Evolutionary conservation across 2,113 vertebrate genomes (phyloP), one percentile per base, ranked within the genome.

Genomic region (Channa maculata): DNA sequence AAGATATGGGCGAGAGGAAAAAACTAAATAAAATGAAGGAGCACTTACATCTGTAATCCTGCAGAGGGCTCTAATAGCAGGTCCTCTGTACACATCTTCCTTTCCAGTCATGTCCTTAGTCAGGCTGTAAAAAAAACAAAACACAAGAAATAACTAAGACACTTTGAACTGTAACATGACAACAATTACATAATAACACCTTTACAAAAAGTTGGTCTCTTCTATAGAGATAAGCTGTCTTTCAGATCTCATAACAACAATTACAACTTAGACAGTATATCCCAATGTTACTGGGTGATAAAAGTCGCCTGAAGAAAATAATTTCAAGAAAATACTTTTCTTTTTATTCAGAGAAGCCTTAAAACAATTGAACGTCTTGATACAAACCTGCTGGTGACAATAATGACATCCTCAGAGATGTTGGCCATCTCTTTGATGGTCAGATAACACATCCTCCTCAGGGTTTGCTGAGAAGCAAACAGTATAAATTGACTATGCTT

Each of bases 61-160:
- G 94, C 98, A 99, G 49, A 99, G 96, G 0, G 98, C 98, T 91
- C 98, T 91, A 88, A 99, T 98, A 52, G 98, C 98, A 0, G 98
- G 98, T 57, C 97, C 98, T 77, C 98, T 85, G 87, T 99, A 99
- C 0, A 98, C 95, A 8, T 99, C 98, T 63, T 99, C 98, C 88
- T 99, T 99, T 10, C 98, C 98, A 0, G 98, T 99, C 98, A 99
- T 99, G 92, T 99, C 98, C 86, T 99, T 99, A 77, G 98, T 99
- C 85, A 99, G 83, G 82, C 98, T 99, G 67, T 12, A 74, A 60
- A 82, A 71, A 3, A 70, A 0, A 24, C 78, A 33, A 60, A 1
- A 80, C 37, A 60, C 2, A 58, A 38, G 5, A 34, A 54, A 24
- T 33, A 13, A 39, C 50, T 13, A 45, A 65, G n/a, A 50, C 43